Conservation (phyloP, 1,140 invertebrate species). For the Drosophila bocki region DNA sequence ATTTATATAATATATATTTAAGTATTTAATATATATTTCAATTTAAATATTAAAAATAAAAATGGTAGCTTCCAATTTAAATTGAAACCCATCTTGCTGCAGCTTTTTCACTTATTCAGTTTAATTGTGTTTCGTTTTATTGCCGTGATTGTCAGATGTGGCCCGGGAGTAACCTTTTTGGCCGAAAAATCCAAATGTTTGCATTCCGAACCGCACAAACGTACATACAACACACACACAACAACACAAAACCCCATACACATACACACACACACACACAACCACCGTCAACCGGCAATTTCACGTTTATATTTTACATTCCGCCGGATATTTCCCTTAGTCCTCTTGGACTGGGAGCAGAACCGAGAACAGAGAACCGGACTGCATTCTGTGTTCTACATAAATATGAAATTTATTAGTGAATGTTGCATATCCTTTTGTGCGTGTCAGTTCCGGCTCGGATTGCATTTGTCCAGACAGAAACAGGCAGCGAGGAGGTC, state of each 20-base stretch:
- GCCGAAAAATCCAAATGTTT: constrained; percentile 53
- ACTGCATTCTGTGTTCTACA: constrained; percentile 62
- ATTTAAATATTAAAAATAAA: background rate
- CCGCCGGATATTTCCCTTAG: constrained; percentile 27
- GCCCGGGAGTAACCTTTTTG: constrained; percentile 15
- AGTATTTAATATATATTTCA: too few relatives aligned
- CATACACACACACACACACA: background rate
- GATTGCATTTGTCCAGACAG: constrained; percentile 60
- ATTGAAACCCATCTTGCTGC: background rate
- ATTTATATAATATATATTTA: too few relatives aligned
- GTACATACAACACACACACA: constrained; percentile 28
- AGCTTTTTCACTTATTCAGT: constrained; percentile 27
- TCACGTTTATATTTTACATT: constrained; percentile 68
- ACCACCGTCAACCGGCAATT: constrained; percentile 31
- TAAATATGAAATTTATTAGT: constrained; percentile 83
- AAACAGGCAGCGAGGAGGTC: constrained; percentile 1
- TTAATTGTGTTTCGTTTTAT: constrained; percentile 69
- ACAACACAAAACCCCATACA: constrained; percentile 5
- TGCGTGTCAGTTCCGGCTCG: constrained; percentile 79
- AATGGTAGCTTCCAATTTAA: background rate
- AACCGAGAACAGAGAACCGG: background rate
- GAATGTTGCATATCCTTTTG: constrained; percentile 80
- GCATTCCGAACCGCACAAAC: constrained; percentile 60
- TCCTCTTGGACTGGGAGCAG: background rate
- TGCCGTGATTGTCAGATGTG: constrained; percentile 67